Evolutionary conservation across 1,140 invertebrate species (phyloP).

Genomic region (Trichogramma pretiosum): DNA sequence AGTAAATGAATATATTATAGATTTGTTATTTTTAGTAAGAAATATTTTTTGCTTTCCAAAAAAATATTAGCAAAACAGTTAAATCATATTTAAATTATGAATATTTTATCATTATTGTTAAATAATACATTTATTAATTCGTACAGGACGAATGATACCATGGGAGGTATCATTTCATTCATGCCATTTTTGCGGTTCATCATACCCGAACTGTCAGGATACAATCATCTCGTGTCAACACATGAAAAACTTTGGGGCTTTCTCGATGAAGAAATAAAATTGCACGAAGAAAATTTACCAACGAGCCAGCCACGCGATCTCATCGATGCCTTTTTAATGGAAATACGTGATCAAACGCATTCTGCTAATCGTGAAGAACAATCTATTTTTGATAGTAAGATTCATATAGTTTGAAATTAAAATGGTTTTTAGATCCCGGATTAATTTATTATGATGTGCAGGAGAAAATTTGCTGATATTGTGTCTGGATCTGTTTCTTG

Average conservation of each 20-base stretch:
- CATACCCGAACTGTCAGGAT: conserved; percentile 51
- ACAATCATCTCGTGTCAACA: conserved; percentile 43
- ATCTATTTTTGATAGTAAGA: conserved; percentile 33
- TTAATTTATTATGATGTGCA: conserved; percentile 30
- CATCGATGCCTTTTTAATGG: conserved; percentile 60
- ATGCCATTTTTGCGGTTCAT: conserved; percentile 56
- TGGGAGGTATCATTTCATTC: conserved; percentile 58
- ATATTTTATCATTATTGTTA: conserved; percentile 15
- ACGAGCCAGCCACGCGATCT: conserved; percentile 52
- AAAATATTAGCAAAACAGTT: too few species aligned
- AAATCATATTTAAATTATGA: neutral
- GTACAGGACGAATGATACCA: conserved; percentile 51
- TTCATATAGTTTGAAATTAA: neutral
- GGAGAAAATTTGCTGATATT: conserved; percentile 58
- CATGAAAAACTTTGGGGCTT: conserved; percentile 43
- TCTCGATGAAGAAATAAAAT: conserved; percentile 36
- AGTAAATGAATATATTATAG: neutral
- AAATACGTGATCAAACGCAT: conserved; percentile 41
- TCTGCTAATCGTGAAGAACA: neutral
- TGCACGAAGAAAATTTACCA: conserved; percentile 49
- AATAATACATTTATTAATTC: too few species aligned
- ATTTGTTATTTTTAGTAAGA: too few species aligned
- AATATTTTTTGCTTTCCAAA: too few species aligned
- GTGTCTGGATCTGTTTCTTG: conserved; percentile 62
- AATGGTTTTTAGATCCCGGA: conserved; percentile 1